These are phyloP conservation scores for Platysteira castanea DNA, from an alignment of 2,113 vertebrate species.

Conservation along the genomic window DNA sequence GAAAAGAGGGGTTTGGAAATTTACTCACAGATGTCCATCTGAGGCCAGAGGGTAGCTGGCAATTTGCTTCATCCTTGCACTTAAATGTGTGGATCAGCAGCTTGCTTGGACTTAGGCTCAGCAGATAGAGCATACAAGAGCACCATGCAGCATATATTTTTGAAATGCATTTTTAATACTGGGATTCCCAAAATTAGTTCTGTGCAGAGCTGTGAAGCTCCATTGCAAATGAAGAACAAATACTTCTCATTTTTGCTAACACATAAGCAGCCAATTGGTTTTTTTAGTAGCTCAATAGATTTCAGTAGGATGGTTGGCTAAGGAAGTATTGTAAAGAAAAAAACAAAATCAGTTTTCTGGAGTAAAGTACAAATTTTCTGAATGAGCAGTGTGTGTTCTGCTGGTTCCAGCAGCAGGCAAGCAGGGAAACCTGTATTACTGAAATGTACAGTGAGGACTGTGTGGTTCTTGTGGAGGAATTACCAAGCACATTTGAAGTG, in stretches of 20 bases:
- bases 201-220: neutral
- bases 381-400: neutral
- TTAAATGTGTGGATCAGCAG: neutral
- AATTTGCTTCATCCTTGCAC: neutral
- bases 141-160: neutral
- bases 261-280: rapidly evolving
- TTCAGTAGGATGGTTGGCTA: neutral
- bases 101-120: neutral
- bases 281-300: neutral
- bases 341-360: neutral
- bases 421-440: neutral
- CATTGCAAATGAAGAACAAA: neutral
- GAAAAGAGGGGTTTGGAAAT: neutral
- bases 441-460: neutral
- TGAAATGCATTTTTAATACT: neutral
- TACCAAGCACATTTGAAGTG: neutral
- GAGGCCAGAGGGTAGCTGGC: neutral
- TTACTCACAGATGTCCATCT: neutral
- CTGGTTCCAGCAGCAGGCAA: neutral
- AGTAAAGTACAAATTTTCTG: neutral
- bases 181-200: neutral
- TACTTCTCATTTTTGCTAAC: neutral
- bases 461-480: neutral
- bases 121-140: neutral
- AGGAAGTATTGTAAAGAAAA: neutral